These are phyloP conservation scores for Diplodus sargus DNA, from an alignment of 2,797 vertebrate species.

Conservation along the genomic window DNA sequence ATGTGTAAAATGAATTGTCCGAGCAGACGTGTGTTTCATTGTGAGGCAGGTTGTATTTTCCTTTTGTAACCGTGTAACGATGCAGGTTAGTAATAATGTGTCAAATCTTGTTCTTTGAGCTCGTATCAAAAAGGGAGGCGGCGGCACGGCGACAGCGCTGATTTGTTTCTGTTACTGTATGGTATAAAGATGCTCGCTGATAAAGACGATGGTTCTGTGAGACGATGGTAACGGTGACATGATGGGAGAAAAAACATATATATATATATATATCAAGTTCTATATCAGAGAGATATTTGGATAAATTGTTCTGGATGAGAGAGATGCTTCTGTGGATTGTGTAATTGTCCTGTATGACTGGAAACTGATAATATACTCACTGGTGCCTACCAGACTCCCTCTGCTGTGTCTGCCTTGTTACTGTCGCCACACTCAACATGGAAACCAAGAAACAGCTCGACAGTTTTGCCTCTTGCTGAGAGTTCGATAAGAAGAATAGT, in stretches of 20 bases:
- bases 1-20: conserved; percentile 59
- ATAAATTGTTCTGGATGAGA: conserved; percentile 67
- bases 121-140: conserved; percentile 61
- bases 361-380: conserved; percentile 81
- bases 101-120: conserved; percentile 76
- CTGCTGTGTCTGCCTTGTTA: conserved; percentile 71
- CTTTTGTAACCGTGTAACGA: conserved; percentile 75
- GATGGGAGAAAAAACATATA: conserved; percentile 22
- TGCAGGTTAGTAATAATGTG: conserved; percentile 70
- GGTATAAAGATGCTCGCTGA: conserved; percentile 19
- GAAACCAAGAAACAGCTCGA: too few species aligned
- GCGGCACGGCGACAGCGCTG: conserved; percentile 20
- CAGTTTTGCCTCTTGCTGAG: conserved; percentile 1
- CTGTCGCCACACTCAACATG: conserved; percentile 29
- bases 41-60: conserved; percentile 63
- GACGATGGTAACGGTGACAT: conserved; percentile 23
- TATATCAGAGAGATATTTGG: conserved; percentile 61
- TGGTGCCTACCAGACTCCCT: conserved; percentile 79
- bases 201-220: conserved; percentile 12
- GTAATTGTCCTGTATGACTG: conserved; percentile 79
- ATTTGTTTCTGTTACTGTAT: conserved; percentile 40
- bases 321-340: conserved; percentile 76
- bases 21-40: conserved; percentile 55
- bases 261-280: conserved; percentile 41
- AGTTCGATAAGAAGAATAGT: background rate